Evolutionary conservation across 2,888 invertebrate genomes (phyloP).

Genomic region (Thereva nobilitata): DNA sequence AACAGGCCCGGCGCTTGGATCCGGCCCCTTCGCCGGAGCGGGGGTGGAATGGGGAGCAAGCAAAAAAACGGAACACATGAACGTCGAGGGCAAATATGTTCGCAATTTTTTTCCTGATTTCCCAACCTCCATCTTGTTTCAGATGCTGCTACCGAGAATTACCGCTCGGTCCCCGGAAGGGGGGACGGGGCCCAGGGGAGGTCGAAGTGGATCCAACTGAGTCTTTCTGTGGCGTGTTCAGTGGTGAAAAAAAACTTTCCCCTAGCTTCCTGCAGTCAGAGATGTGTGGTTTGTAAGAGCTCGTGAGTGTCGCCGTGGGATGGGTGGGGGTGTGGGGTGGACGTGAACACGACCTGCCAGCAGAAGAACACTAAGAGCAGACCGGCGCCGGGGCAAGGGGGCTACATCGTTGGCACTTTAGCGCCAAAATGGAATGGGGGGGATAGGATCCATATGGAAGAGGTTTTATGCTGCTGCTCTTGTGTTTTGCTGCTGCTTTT

Average conservation of each 20-base stretch:
- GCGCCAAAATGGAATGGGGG: slow-evolving; percentile 5
- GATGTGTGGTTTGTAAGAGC: background rate
- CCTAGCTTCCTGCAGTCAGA: background rate
- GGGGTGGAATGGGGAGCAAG: slow-evolving; percentile 13
- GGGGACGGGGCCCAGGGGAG: background rate
- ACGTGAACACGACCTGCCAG: slow-evolving; percentile 1
- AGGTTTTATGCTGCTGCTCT: background rate
- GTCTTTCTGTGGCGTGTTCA: slow-evolving; percentile 22
- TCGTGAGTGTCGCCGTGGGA: slow-evolving; percentile 3
- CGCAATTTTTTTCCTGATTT: slow-evolving; percentile 26
- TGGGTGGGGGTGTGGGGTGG: background rate
- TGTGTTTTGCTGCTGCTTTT: no score
- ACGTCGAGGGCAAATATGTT: slow-evolving; percentile 33
- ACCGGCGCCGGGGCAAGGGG: background rate
- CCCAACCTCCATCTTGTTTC: slow-evolving; percentile 5
- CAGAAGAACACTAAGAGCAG: slow-evolving; percentile 7
- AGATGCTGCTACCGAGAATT: background rate
- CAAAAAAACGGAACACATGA: slow-evolving; percentile 30
- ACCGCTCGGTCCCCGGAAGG: background rate
- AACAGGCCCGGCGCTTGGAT: no score
- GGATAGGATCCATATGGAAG: slow-evolving; percentile 10
- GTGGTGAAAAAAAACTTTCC: slow-evolving; percentile 26
- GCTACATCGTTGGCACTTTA: slow-evolving; percentile 29
- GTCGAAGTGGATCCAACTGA: slow-evolving; percentile 18
- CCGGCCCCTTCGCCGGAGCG: background rate